A percentile compares a stretch with the other conserved stretches of the same genome.
Evolutionary conservation across 2,797 vertebrate species (phyloP).

Genomic region (Babyrousa celebensis): DNA sequence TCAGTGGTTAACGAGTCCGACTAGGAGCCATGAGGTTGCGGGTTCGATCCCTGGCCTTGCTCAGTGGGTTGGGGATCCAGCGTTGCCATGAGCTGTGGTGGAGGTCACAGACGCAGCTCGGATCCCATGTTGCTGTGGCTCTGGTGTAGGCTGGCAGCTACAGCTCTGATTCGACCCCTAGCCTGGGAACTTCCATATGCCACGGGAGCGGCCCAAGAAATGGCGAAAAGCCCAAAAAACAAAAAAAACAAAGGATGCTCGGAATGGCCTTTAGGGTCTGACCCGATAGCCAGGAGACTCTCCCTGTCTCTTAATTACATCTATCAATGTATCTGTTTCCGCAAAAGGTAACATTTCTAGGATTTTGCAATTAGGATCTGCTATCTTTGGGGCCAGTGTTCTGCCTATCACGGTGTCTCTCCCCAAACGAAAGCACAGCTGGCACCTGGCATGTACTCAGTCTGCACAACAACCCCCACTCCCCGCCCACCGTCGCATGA

Average conservation of each 20-base stretch:
- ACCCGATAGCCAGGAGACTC: neutral
- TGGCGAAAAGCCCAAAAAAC: too few species aligned
- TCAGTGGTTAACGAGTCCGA: too few species aligned
- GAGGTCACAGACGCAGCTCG: too few species aligned
- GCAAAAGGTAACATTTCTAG: neutral
- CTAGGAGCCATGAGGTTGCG: too few species aligned
- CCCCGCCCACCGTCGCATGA: accelerated
- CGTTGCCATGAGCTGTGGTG: too few species aligned
- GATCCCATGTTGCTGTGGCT: too few species aligned
- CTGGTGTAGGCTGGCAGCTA: too few species aligned
- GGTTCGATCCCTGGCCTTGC: too few species aligned
- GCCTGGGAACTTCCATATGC: too few species aligned
- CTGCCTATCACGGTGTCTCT: neutral
- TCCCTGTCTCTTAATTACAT: neutral
- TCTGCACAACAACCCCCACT: accelerated
- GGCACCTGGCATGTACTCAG: accelerated
- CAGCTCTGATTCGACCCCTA: too few species aligned
- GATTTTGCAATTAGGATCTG: neutral
- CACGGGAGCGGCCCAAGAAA: too few species aligned
- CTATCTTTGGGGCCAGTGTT: neutral
- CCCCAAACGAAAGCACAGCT: accelerated
- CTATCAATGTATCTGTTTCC: neutral
- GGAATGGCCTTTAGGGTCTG: neutral
- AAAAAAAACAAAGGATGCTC: neutral
- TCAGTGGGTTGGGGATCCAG: too few species aligned